Evolutionary conservation across 2,797 vertebrate species (phyloP).

Genomic region (Argentina silus): DNA sequence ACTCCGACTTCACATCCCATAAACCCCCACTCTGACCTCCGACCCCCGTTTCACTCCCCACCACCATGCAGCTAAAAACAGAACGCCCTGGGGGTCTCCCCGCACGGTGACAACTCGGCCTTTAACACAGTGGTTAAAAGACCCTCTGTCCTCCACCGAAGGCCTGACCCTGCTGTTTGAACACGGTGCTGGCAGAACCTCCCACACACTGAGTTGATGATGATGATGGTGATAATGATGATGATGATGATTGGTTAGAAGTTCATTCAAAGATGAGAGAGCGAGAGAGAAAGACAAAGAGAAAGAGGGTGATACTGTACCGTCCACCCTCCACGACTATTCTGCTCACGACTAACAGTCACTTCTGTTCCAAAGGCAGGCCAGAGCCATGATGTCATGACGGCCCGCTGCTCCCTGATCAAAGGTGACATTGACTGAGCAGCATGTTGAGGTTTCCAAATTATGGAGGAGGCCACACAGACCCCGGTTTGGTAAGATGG

Average conservation of each 20-base stretch:
- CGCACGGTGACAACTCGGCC: constrained; percentile 34
- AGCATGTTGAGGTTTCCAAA: constrained; percentile 7
- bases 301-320: neutral
- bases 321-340: neutral
- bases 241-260: neutral
- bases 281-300: neutral
- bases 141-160: constrained; percentile 34
- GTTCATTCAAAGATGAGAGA: neutral
- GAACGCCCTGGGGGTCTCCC: constrained; percentile 64
- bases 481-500: neutral
- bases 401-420: neutral
- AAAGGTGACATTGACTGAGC: constrained; percentile 2
- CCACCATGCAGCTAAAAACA: constrained; percentile 62
- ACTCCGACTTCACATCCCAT: constrained; percentile 13
- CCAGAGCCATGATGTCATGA: constrained; percentile 22
- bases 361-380: constrained; percentile 6
- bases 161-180: constrained; percentile 35
- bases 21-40: constrained; percentile 27
- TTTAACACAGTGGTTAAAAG: constrained; percentile 54
- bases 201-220: constrained; percentile 9
- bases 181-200: constrained; percentile 17
- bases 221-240: constrained; percentile 1
- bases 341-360: neutral
- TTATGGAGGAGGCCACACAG: neutral
- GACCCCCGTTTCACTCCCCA: constrained; percentile 39